phyloP scores from a whole-genome alignment of 2,888 invertebrate species.

The Apodemia mormo region DNA sequence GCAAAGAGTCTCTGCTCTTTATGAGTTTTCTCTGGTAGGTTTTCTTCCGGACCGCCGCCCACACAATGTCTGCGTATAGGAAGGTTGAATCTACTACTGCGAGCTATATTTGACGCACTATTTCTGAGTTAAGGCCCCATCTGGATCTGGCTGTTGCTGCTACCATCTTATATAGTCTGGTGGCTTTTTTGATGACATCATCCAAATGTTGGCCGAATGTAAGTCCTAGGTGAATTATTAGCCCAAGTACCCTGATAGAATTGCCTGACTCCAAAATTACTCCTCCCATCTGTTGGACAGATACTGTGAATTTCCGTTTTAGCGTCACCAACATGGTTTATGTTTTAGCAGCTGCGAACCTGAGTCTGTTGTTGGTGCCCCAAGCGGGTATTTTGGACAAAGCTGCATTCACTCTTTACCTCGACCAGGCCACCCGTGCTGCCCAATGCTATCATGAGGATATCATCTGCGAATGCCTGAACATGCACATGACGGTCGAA shows the following conservation, averaged over 20 bases:
- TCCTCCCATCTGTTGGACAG: conserved; percentile 25
- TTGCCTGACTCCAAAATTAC: not conserved
- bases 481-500: not conserved
- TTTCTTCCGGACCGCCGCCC: too few relatives aligned
- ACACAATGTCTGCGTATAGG: too few relatives aligned
- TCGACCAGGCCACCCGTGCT: conserved; percentile 6
- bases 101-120: too few relatives aligned
- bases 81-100: too few relatives aligned
- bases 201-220: conserved; percentile 25
- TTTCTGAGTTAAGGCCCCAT: conserved; percentile 26
- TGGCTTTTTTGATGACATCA: conserved; percentile 19
- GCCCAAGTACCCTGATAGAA: conserved; percentile 25
- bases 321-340: conserved; percentile 28
- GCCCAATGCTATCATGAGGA: conserved; percentile 26
- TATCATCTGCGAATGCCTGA: conserved; percentile 26
- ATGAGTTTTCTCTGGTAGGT: too few relatives aligned
- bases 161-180: conserved; percentile 23
- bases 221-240: conserved; percentile 23
- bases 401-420: not conserved
- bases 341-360: conserved; percentile 33
- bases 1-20: too few relatives aligned
- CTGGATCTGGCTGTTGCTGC: conserved; percentile 18
- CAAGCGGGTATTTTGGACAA: conserved; percentile 22
- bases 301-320: conserved; percentile 27
- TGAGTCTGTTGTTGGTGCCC: conserved; percentile 31